Conservation (phyloP, 2,888 invertebrate genomes). For the Dysmachus trigonus region DNA sequence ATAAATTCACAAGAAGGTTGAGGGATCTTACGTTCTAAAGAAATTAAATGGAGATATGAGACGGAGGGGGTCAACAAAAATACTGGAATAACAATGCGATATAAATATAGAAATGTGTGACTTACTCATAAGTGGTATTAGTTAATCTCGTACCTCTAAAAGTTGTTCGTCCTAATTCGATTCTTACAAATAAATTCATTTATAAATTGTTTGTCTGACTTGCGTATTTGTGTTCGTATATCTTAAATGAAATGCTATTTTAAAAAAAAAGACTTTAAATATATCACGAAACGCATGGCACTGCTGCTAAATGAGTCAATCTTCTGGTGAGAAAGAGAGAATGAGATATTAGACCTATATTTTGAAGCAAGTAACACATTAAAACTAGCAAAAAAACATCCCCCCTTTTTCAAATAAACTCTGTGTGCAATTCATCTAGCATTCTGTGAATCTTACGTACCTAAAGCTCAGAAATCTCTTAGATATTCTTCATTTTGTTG, state of each 20-base stretch:
- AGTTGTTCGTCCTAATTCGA: neutral
- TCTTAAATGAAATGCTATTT: slow-evolving; percentile 16
- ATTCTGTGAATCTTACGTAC: neutral
- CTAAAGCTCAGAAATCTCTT: slow-evolving; percentile 7
- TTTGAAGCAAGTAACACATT: slow-evolving; percentile 1
- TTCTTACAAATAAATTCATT: neutral
- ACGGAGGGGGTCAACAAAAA: neutral
- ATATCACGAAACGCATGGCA: slow-evolving; percentile 26
- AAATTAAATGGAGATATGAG: neutral
- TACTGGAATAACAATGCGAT: neutral
- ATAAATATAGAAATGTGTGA: neutral
- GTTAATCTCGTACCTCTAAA: neutral
- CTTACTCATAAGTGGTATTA: neutral
- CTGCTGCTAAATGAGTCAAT: slow-evolving; percentile 6
- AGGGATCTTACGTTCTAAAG: neutral
- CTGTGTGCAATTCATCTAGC: slow-evolving; percentile 14
- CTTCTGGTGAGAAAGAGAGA: neutral
- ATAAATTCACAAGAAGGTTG: slow-evolving; percentile 34
- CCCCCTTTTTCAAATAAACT: neutral
- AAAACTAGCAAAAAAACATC: neutral
- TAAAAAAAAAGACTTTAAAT: neutral
- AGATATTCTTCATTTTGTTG: neutral
- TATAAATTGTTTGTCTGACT: neutral
- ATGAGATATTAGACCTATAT: neutral
- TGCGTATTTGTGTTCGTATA: neutral